Conservation (phyloP, 2,888 invertebrate species). For the Masnerella sp. region DNA sequence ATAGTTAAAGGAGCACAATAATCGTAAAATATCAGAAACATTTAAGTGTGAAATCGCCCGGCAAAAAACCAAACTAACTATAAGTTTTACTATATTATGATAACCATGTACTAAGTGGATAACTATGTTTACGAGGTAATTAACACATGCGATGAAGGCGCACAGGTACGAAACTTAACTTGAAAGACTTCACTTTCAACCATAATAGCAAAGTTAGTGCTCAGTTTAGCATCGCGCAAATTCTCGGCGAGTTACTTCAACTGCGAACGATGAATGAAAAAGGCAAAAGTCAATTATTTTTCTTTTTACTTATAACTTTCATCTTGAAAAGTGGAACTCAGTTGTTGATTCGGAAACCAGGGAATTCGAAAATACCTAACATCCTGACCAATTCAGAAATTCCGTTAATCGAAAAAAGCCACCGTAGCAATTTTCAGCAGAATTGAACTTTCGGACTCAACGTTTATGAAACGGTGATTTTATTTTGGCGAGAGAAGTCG, state of each 20-base stretch:
- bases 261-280: slow-evolving; percentile 32
- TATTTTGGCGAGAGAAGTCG: too few species aligned
- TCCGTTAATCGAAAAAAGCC: too few species aligned
- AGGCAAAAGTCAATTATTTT: slow-evolving; percentile 2
- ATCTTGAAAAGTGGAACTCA: too few species aligned
- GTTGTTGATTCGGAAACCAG: too few species aligned
- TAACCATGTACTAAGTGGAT: slow-evolving; percentile 46
- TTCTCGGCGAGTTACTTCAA: slow-evolving; percentile 38
- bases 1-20: slow-evolving; percentile 20
- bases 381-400: too few species aligned
- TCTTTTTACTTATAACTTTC: not conserved
- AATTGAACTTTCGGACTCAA: too few species aligned
- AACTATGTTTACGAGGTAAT: slow-evolving; percentile 54
- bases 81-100: slow-evolving; percentile 41
- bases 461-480: too few species aligned
- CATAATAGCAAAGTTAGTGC: slow-evolving; percentile 47
- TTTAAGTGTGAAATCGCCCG: not conserved
- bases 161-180: slow-evolving; percentile 41
- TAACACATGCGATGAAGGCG: slow-evolving; percentile 48
- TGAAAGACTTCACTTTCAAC: slow-evolving; percentile 51
- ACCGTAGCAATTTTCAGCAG: too few species aligned
- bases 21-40: slow-evolving; percentile 22
- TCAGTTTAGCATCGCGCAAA: slow-evolving; percentile 44
- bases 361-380: too few species aligned
- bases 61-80: slow-evolving; percentile 12